These are phyloP conservation scores for Hylomyscus alleni DNA, from an alignment of 2,797 vertebrate species.

Conservation along the genomic window DNA sequence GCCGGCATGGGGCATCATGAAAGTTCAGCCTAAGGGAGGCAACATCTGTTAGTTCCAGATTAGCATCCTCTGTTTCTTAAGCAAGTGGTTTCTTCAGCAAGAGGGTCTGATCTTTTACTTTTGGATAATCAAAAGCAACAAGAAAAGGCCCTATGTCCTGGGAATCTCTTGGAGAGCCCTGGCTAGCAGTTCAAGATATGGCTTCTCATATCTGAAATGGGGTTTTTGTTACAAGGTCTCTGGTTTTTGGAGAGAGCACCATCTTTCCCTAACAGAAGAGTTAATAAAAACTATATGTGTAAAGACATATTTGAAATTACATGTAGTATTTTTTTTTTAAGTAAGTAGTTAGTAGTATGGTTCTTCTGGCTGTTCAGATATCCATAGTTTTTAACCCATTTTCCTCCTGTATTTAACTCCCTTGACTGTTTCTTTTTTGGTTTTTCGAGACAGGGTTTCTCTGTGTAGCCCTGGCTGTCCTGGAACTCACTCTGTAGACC, in stretches of 20 bases:
- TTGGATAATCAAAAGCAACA: not conserved
- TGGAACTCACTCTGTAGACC: too few species aligned
- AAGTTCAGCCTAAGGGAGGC: not conserved
- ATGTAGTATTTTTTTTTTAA: too few species aligned
- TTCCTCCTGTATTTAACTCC: not conserved
- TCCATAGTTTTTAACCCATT: not conserved
- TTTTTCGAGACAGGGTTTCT: too few species aligned
- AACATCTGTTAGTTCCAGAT: not conserved
- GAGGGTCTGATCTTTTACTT: not conserved
- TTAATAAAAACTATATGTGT: not conserved
- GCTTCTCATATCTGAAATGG: not conserved
- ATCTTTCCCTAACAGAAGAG: not conserved
- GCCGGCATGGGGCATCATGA: not conserved
- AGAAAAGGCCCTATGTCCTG: not conserved
- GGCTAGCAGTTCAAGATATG: not conserved
- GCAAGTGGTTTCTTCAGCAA: not conserved
- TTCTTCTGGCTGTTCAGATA: not conserved
- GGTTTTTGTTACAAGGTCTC: not conserved
- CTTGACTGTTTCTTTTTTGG: too few species aligned
- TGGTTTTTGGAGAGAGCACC: not conserved
- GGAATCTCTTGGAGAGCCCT: not conserved
- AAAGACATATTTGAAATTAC: not conserved
- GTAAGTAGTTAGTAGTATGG: not conserved
- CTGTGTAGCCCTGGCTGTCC: too few species aligned
- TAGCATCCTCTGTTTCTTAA: not conserved